These are phyloP conservation scores for Enteromius viviparus DNA, from an alignment of 2,797 vertebrate species.

Conservation along the genomic window DNA sequence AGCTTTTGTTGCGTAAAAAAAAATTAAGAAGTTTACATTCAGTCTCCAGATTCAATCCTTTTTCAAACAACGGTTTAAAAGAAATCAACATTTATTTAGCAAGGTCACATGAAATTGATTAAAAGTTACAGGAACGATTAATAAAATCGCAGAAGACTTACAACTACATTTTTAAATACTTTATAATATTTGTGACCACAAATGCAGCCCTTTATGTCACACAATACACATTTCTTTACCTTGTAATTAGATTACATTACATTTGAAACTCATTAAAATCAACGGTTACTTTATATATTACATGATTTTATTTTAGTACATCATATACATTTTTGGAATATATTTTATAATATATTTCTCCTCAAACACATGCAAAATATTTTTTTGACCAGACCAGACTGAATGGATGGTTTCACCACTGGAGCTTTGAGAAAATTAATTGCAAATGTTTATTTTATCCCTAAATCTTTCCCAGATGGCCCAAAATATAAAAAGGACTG, in stretches of 20 bases:
- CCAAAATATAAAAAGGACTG: conserved; percentile 23
- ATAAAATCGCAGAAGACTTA: no score
- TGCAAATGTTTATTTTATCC: conserved; percentile 40
- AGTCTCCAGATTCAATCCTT: not conserved
- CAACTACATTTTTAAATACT: not conserved
- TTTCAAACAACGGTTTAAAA: not conserved
- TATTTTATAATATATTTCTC: not conserved
- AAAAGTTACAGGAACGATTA: not conserved
- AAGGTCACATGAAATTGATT: not conserved
- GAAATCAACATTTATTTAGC: not conserved
- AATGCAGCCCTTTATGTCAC: not conserved
- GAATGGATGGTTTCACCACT: not conserved
- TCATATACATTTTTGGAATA: not conserved
- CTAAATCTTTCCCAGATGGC: conserved; percentile 35
- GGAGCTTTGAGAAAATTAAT: conserved; percentile 4
- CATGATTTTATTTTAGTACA: not conserved
- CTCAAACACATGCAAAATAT: not conserved
- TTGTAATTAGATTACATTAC: no score
- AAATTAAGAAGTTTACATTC: not conserved
- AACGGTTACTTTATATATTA: not conserved
- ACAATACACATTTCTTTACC: not conserved
- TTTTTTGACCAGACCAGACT: not conserved
- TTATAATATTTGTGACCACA: not conserved
- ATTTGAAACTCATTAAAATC: no score
- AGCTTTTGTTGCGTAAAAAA: not conserved